phyloP scores from a whole-genome alignment of 2,113 vertebrate species.

The Macroglossus sobrinus region DNA sequence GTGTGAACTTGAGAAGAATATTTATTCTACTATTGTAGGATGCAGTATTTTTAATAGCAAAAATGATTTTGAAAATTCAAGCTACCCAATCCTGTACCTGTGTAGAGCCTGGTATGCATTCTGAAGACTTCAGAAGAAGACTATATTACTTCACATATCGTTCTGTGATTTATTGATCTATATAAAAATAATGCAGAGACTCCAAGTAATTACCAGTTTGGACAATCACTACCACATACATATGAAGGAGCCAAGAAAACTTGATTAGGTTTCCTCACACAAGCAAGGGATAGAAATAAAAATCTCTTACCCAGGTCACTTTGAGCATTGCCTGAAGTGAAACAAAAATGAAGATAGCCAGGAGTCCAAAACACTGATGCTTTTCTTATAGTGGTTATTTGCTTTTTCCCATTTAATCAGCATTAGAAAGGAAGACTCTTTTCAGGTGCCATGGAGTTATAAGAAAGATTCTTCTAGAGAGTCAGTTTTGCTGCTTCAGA shows the following conservation, averaged over 20 bases:
- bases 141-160: background rate
- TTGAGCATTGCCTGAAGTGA: background rate
- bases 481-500: background rate
- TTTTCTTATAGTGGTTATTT: background rate
- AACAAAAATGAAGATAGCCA: background rate
- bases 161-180: background rate
- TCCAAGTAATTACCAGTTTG: background rate
- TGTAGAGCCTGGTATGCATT: background rate
- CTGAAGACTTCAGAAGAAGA: background rate
- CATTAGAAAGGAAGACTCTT: background rate
- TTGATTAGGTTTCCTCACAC: background rate
- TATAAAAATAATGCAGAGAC: background rate
- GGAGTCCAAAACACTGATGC: accelerated
- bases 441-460: background rate
- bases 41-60: background rate
- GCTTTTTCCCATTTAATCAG: background rate
- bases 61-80: background rate
- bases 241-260: background rate
- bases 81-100: background rate
- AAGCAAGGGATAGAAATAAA: background rate
- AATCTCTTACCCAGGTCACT: background rate
- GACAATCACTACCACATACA: background rate
- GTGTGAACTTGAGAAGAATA: background rate
- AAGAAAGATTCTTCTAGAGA: background rate
- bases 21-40: background rate